Percentiles rank a stretch among this genome's conserved stretches.
phyloP scores from a whole-genome alignment of 1,140 invertebrate genomes.

The Bombus difficillimus region DNA sequence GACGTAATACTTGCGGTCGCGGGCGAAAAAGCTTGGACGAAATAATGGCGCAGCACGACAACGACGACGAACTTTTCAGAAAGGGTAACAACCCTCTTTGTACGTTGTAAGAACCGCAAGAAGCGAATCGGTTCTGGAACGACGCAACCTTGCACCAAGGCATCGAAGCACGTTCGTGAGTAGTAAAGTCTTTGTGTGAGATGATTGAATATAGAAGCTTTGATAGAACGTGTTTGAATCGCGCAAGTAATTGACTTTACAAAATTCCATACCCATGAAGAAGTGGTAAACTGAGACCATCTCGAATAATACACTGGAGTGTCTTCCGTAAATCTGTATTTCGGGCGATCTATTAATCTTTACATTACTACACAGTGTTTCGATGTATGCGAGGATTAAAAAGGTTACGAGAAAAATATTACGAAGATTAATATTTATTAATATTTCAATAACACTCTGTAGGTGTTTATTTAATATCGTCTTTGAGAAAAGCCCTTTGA shows the following conservation, averaged over 20 bases:
- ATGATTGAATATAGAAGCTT: neutral
- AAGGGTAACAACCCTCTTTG: neutral
- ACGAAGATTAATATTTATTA: neutral
- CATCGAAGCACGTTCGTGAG: neutral
- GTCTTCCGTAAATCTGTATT: neutral
- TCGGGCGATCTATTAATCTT: neutral
- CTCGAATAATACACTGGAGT: neutral
- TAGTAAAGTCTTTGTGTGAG: neutral
- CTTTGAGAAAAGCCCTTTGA: neutral
- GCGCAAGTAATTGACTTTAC: neutral
- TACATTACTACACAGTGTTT: neutral
- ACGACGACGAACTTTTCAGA: neutral
- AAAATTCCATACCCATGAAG: neutral
- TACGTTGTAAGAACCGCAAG: neutral
- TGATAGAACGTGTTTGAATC: neutral
- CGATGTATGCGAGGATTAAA: neutral
- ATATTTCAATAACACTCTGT: neutral
- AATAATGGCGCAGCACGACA: constrained; percentile 37
- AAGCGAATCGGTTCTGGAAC: constrained; percentile 5
- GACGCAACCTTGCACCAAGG: neutral
- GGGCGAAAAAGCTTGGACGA: constrained; percentile 30
- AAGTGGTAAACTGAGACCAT: neutral
- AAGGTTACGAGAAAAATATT: neutral
- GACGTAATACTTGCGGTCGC: constrained; percentile 33
- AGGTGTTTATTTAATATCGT: neutral